A percentile compares a stretch with the other conserved stretches of the same genome.
These are phyloP conservation scores for Latrodectus geometricus DNA, from an alignment of 1,140 invertebrate species.

Conservation along the genomic window DNA sequence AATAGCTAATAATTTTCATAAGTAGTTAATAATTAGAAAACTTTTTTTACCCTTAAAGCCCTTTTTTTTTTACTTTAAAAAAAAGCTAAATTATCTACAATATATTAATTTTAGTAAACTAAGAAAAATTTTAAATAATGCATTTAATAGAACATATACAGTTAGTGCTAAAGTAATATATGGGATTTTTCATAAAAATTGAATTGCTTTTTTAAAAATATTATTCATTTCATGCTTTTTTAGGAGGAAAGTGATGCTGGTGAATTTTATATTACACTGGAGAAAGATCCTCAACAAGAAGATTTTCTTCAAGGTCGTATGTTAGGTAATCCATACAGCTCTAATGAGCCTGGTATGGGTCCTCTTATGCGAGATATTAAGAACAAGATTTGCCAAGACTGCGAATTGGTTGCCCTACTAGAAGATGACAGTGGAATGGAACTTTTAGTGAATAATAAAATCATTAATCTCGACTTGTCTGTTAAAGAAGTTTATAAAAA, in stretches of 20 bases:
- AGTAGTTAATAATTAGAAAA: too few species aligned
- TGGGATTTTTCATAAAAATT: neutral
- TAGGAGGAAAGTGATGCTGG: constrained; percentile 94
- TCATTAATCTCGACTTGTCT: constrained; percentile 94
- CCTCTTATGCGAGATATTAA: constrained; percentile 98
- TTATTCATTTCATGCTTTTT: constrained; percentile 66
- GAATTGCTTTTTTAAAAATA: constrained; percentile 8
- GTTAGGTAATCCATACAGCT: constrained; percentile 97
- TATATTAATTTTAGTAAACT: too few species aligned
- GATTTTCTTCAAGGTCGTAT: constrained; percentile 98
- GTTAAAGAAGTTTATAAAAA: constrained; percentile 84
- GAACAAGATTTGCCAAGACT: constrained; percentile 98
- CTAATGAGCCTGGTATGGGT: constrained; percentile 90
- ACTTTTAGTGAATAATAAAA: constrained; percentile 97
- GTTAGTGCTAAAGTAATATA: too few species aligned
- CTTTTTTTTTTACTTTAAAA: too few species aligned
- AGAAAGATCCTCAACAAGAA: constrained; percentile 98
- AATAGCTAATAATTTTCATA: too few species aligned
- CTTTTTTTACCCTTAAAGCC: too few species aligned
- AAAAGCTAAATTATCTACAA: too few species aligned
- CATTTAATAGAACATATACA: too few species aligned
- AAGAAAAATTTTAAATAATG: too few species aligned
- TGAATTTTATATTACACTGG: constrained; percentile 95
- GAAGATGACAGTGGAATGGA: constrained; percentile 99
- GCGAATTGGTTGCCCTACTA: constrained; percentile 93